Evolutionary conservation across 2,113 vertebrate species (phyloP).

Genomic region (Poicephalus meyeri): DNA sequence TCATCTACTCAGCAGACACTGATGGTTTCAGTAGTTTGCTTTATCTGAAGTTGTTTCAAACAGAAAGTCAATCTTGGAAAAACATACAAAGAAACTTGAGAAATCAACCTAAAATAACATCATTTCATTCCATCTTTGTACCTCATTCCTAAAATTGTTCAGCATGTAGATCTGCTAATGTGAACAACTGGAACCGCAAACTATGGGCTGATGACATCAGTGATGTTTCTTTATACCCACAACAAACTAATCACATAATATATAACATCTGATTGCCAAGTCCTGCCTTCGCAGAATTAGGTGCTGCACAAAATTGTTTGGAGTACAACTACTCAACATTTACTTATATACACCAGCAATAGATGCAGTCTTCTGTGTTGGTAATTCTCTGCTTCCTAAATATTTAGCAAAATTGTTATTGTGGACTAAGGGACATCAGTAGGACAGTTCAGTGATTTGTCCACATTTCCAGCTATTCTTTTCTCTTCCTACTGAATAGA

Average conservation of each 20-base stretch:
- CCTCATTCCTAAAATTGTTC: not conserved
- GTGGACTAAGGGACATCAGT: not conserved
- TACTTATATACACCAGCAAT: not conserved
- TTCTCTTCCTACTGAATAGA: not conserved
- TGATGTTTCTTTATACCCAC: not conserved
- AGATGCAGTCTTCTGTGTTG: not conserved
- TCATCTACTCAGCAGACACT: not conserved
- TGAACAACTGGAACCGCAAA: not conserved
- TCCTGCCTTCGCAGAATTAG: not conserved
- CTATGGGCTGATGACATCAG: not conserved
- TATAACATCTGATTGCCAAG: not conserved
- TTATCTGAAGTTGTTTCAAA: not conserved
- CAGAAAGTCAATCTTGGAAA: not conserved
- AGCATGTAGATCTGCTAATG: not conserved
- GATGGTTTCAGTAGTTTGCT: not conserved
- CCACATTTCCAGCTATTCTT: not conserved
- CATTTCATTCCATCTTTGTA: not conserved
- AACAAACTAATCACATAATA: not conserved
- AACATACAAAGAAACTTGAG: not conserved
- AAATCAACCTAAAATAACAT: not conserved
- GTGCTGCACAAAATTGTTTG: not conserved
- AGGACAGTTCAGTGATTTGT: not conserved
- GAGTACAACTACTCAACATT: not conserved
- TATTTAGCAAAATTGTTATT: not conserved
- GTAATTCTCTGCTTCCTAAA: not conserved